phyloP scores from a whole-genome alignment of 1,140 invertebrate genomes.

The Drosophila paulistorum region DNA sequence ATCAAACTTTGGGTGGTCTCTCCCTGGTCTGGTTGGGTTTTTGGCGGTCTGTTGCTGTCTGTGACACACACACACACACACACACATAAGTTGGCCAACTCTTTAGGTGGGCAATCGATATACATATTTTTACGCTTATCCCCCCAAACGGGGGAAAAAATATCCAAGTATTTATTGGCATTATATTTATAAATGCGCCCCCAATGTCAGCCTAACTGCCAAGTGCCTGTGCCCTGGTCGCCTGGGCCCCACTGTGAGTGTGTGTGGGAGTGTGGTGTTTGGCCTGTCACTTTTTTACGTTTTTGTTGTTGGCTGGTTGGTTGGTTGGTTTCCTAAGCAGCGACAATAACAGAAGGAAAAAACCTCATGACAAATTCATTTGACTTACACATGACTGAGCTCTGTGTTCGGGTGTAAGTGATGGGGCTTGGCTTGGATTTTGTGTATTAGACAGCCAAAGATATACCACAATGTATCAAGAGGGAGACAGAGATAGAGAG shows the following conservation, averaged over 20 bases:
- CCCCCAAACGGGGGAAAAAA: neutral
- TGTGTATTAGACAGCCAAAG: slow-evolving; percentile 18
- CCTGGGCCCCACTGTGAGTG: neutral
- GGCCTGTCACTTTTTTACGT: slow-evolving; percentile 48
- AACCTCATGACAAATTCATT: slow-evolving; percentile 75
- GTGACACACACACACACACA: slow-evolving; percentile 39
- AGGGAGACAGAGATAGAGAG: neutral
- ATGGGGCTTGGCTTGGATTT: slow-evolving; percentile 17
- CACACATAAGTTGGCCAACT: slow-evolving; percentile 37
- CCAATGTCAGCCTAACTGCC: slow-evolving; percentile 44
- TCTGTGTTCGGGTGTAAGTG: slow-evolving; percentile 9
- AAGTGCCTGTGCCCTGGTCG: slow-evolving; percentile 38
- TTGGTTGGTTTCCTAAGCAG: slow-evolving; percentile 51
- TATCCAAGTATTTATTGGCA: slow-evolving; percentile 62
- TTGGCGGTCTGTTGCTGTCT: slow-evolving; percentile 14
- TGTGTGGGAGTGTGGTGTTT: slow-evolving; percentile 18
- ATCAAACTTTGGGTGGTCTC: slow-evolving; percentile 60
- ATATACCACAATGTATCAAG: neutral
- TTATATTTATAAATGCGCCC: slow-evolving; percentile 58
- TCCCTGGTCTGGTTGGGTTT: neutral
- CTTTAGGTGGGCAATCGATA: slow-evolving; percentile 61
- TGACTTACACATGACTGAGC: slow-evolving; percentile 62
- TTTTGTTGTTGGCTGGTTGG: slow-evolving; percentile 9
- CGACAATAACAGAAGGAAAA: slow-evolving; percentile 57
- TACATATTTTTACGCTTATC: slow-evolving; percentile 56